phyloP scores from a whole-genome alignment of 2,888 invertebrate species.

The Sminthurides aquaticus region DNA sequence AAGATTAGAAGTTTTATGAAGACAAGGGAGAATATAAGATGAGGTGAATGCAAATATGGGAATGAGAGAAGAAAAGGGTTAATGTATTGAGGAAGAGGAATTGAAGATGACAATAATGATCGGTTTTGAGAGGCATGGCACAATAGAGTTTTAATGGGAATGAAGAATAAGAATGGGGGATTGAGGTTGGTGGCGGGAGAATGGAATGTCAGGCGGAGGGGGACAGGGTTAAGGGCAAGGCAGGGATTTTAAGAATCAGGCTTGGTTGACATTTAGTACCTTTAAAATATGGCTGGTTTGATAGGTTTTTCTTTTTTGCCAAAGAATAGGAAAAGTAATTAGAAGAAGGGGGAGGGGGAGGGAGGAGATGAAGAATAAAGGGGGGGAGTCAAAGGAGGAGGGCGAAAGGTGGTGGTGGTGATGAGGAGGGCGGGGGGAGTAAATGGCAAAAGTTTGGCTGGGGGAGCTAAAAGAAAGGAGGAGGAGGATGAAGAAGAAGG shows the following conservation, averaged over 20 bases:
- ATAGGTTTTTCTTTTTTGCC: neutral
- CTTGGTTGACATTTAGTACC: neutral
- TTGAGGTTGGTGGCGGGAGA: too few species aligned
- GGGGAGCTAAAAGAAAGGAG: too few species aligned
- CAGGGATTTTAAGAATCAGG: neutral
- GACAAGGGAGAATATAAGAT: neutral
- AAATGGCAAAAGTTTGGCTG: too few species aligned
- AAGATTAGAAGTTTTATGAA: neutral
- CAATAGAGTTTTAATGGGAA: neutral
- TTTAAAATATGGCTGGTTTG: neutral
- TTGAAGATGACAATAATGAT: neutral
- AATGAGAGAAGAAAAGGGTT: neutral
- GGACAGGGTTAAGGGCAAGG: neutral
- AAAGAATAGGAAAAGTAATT: neutral
- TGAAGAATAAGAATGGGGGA: neutral
- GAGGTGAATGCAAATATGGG: neutral
- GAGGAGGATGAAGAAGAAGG: neutral
- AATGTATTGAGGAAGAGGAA: neutral
- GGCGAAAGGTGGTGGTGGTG: too few species aligned
- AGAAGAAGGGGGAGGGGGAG: neutral
- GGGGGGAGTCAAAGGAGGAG: neutral
- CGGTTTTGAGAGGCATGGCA: neutral
- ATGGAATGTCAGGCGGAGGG: too few species aligned
- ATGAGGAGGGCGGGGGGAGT: too few species aligned
- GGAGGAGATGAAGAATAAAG: neutral